Base-by-base conservation (phyloP, 2,113 vertebrate genomes). In the Erpornis zantholeuca region DNA sequence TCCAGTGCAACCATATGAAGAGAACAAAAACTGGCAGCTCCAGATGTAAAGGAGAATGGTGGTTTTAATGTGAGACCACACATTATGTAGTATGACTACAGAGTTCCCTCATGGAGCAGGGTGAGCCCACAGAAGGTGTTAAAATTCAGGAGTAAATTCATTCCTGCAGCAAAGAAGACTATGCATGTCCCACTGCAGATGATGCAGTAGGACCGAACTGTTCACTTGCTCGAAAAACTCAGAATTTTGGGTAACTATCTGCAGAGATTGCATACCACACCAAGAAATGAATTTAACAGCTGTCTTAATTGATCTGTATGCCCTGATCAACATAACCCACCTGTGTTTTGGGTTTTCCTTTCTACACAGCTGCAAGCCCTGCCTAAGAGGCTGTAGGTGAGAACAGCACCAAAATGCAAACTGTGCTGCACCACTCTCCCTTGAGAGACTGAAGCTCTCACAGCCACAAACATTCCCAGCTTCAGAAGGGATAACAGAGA, bases 221-320 rank as follows among this genome's bases (percentile, higher is more conserved):
- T 18, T 50, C 47, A 35, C 12, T 24, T 65, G 45, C 49, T 53
- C 53, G 2, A 76, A 69, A 68, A 12, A 0, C 0, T 0, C 29
- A 59, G 20, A 49, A 61, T 29, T 29, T 36, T 54, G 40, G 19
- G 18, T n/a, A 69, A 72, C 38, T 56, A 64, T 27, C 53, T 54
- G 52, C 3, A 1, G 28, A 63, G 29, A 54, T 15, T 19, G 40
- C 1, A 2, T 7, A 31, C 16, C 42, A 59, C 17, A 54, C 10
- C 31, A 73, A 50, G 28, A 73, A 80, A 93, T 6, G 15, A 27
- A 69, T 80, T 72, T 61, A 71, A 69, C 15, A 68, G 35, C 20
- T 57, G 5, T 42, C 38, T 78, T 70, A 69, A 66, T 23, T 88
- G 78, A 94, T 21, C 87, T 77, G 45, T 25, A 68, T 0, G 0